phyloP scores from a whole-genome alignment of 2,797 vertebrate genomes.

The Scleropages formosus region DNA sequence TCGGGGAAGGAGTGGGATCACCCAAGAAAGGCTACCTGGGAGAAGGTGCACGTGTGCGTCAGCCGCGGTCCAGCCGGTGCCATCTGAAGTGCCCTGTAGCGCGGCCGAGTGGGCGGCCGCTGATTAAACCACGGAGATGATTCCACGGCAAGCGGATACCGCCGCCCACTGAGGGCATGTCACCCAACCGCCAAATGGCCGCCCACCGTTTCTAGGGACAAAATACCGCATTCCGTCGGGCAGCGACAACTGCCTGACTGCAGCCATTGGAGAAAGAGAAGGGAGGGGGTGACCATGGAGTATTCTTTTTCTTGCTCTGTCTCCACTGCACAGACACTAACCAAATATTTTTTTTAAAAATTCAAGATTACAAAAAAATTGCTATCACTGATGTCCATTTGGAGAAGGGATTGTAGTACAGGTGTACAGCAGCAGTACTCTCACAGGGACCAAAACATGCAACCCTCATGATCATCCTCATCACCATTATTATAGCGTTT shows the following conservation, averaged over 20 bases:
- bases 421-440: too few species aligned
- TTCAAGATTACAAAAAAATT: too few species aligned
- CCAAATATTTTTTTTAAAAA: too few species aligned
- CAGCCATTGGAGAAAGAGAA: background rate
- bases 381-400: too few species aligned
- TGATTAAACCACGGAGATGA: constrained; percentile 31
- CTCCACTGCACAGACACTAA: background rate
- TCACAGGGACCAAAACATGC: too few species aligned
- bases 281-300: background rate
- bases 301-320: background rate
- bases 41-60: background rate
- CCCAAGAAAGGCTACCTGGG: background rate
- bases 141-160: constrained; percentile 21
- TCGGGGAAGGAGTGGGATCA: background rate
- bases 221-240: too few species aligned
- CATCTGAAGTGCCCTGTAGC: background rate
- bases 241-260: background rate
- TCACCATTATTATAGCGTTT: too few species aligned
- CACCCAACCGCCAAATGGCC: constrained; percentile 2
- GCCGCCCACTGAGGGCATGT: constrained; percentile 25
- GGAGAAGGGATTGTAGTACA: too few species aligned
- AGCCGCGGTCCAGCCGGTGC: background rate
- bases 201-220: background rate
- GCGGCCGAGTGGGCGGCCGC: constrained; percentile 20
- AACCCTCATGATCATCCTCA: too few species aligned